Percentiles rank a stretch among this genome's conserved stretches.
Evolutionary conservation across 2,113 vertebrate genomes (phyloP).

Genomic region (Toxotes jaculatrix): DNA sequence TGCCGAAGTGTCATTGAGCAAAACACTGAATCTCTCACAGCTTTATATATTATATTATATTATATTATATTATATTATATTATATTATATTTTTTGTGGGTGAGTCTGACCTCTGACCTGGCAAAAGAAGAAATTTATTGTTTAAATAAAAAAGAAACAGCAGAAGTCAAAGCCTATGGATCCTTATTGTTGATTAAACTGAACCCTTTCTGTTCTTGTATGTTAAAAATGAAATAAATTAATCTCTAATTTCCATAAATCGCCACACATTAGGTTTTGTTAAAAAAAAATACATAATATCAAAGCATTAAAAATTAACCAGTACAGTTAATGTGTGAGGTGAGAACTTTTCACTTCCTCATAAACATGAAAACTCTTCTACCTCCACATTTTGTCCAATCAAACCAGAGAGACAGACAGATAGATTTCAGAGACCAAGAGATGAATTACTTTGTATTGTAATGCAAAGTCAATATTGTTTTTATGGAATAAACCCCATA

Average conservation of each 20-base stretch:
- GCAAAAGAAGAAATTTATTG: constrained; percentile 17
- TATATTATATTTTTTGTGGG: background rate
- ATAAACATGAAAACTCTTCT: constrained; percentile 3
- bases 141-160: background rate
- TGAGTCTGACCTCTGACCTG: constrained; percentile 60
- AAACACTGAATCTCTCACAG: constrained; percentile 18
- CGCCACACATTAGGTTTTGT: background rate
- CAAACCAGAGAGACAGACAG: background rate
- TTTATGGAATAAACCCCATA: constrained; percentile 34
- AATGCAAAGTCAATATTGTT: constrained; percentile 41
- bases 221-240: constrained; percentile 9
- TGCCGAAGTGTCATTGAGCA: constrained; percentile 58
- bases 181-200: constrained; percentile 3
- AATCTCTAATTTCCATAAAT: constrained; percentile 6
- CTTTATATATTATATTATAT: background rate
- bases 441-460: constrained; percentile 6
- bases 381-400: constrained; percentile 14
- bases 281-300: background rate
- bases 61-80: too few relatives aligned
- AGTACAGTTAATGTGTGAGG: background rate
- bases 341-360: background rate
- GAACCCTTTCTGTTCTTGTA: background rate
- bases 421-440: constrained; percentile 1
- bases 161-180: background rate
- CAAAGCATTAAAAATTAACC: constrained; percentile 19